Percentiles rank a stretch among this genome's conserved stretches.
Conservation (phyloP, 2,888 invertebrate species). For the Sisyra nigra region DNA sequence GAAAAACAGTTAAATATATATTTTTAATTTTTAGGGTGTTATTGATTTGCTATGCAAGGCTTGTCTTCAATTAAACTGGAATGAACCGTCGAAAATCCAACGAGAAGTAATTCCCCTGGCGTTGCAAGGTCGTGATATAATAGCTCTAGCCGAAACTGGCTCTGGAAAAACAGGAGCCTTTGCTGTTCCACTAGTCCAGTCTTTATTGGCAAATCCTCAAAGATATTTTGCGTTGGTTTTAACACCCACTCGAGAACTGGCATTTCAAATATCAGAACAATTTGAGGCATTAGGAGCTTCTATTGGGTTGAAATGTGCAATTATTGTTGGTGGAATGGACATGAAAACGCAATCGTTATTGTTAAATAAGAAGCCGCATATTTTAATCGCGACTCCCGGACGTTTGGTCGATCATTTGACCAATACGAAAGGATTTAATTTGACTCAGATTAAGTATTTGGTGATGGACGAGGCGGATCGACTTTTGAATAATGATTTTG, state of each 20-base stretch:
- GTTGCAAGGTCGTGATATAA: constrained; percentile 60
- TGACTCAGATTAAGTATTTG: constrained; percentile 74
- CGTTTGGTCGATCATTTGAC: constrained; percentile 90
- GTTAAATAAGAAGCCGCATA: constrained; percentile 91
- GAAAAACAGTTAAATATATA: background rate
- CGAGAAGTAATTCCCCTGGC: constrained; percentile 85
- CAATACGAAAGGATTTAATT: constrained; percentile 93
- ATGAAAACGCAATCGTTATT: constrained; percentile 88
- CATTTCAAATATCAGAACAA: constrained; percentile 97
- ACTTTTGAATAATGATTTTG: constrained; percentile 98
- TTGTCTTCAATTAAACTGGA: constrained; percentile 88
- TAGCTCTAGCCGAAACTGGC: constrained; percentile 62
- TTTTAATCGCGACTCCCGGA: constrained; percentile 94
- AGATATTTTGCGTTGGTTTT: constrained; percentile 83
- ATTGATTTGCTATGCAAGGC: constrained; percentile 82
- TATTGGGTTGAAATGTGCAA: constrained; percentile 89
- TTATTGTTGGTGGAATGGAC: constrained; percentile 97
- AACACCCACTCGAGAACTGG: constrained; percentile 96
- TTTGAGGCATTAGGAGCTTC: constrained; percentile 88
- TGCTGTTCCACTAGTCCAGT: constrained; percentile 88
- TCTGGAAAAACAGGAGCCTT: constrained; percentile 98
- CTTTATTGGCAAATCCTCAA: constrained; percentile 79
- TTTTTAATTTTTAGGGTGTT: constrained; percentile 49
- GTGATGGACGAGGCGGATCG: constrained; percentile 99
- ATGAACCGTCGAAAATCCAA: constrained; percentile 86